Evolutionary conservation across 2,888 invertebrate species (phyloP).

Genomic region (Drosophila austrosaltans): DNA sequence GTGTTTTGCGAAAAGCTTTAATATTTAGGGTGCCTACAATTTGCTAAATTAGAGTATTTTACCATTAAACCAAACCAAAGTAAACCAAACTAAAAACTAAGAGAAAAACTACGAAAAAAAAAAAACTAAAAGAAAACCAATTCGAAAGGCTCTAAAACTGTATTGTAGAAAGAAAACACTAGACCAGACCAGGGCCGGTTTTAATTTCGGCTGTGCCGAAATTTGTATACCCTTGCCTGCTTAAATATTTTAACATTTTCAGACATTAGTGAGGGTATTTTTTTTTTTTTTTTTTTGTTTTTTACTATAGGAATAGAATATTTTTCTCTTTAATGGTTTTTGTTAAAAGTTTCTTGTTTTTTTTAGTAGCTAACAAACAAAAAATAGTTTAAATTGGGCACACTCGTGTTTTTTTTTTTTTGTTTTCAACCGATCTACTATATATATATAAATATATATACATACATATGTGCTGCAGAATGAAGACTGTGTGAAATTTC

Average conservation of each 20-base stretch:
- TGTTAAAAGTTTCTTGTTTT: neutral
- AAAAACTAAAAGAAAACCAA: slow-evolving; percentile 33
- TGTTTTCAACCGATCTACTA: neutral
- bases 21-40: slow-evolving; percentile 84
- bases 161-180: neutral
- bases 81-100: slow-evolving; percentile 38
- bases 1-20: slow-evolving; percentile 84
- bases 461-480: neutral
- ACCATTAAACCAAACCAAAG: slow-evolving; percentile 61
- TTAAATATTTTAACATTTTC: neutral
- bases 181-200: neutral
- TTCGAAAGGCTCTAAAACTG: neutral
- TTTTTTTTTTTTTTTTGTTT: neutral
- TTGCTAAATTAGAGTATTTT: slow-evolving; percentile 83
- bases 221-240: neutral
- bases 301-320: neutral
- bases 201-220: slow-evolving; percentile 3
- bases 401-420: too few relatives aligned
- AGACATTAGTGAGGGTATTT: neutral
- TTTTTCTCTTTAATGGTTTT: neutral
- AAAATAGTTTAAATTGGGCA: neutral
- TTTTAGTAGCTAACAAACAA: too few relatives aligned
- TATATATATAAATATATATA: slow-evolving; percentile 3
- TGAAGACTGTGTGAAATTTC: slow-evolving; percentile 7
- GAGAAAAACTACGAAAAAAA: slow-evolving; percentile 26